phyloP scores from a whole-genome alignment of 2,888 invertebrate genomes.

The Dasysyrphus albostriatus region DNA sequence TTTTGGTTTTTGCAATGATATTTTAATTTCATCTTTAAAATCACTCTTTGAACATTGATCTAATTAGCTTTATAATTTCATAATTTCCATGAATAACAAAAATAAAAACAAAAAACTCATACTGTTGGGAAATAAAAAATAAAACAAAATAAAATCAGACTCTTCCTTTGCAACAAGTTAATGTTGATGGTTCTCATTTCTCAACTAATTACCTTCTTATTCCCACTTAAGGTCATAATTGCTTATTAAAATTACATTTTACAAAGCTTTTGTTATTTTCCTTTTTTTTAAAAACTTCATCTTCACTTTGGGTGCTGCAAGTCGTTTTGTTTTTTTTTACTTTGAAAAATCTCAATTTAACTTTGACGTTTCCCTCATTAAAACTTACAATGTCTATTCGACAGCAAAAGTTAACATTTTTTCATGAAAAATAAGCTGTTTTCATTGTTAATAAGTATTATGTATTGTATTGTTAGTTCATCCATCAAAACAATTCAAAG shows the following conservation, averaged over 20 bases:
- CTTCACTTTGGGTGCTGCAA: background rate
- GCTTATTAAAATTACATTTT: background rate
- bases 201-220: slow-evolving; percentile 1
- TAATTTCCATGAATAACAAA: background rate
- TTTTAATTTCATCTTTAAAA: too few relatives aligned
- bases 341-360: background rate
- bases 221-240: slow-evolving; percentile 8
- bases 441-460: background rate
- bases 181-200: background rate
- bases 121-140: background rate
- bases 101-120: background rate
- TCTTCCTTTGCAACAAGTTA: background rate
- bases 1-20: too few relatives aligned
- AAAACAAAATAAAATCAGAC: background rate
- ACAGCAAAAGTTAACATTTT: background rate
- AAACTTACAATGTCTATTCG: too few relatives aligned
- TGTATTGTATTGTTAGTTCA: too few relatives aligned
- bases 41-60: background rate
- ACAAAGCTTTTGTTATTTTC: background rate
- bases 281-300: background rate
- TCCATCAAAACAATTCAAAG: too few relatives aligned
- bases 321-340: background rate
- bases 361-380: background rate
- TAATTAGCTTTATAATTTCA: background rate
- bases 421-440: background rate